Evolutionary conservation across 2,888 invertebrate species (phyloP), one percentile per base, ranked within the genome.

Genomic region (Atherix ibis): DNA sequence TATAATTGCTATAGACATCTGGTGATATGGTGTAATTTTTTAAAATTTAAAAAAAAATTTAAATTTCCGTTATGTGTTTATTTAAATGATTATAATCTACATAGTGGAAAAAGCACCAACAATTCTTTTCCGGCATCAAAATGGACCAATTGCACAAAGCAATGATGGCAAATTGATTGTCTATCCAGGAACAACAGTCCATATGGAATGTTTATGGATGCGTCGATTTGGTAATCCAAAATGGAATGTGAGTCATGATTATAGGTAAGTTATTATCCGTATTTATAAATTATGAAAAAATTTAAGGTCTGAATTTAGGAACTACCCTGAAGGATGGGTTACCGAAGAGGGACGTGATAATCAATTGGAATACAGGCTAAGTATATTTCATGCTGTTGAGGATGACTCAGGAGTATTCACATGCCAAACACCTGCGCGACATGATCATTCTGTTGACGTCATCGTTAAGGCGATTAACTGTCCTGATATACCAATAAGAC

Each of bases 191-290:
- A 80, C 84, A 0, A 76, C 79, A 12, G 63, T 87, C 19, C 85
- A 87, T 51, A 82, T 87, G 79, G 87, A 87, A 55, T 87, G 87
- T 46, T 65, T 87, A 8, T 87, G 85, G 84, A 81, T 84, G 64
- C 64, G 84, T 39, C 67, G 83, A 37, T 84, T 84, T 52, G 87
- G 87, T 1, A 76, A 79, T 47, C 87, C 87, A 0, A 81, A 79
- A 54, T 87, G 87, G 87, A 79, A 76, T 40, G 70, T 76, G 44
- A 77, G 75, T 31, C 75, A 73, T 45, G 66, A 68, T 45, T 70
- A 71, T 40, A 55, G 73, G 52, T 54, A 41, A 46, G 43, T 38
- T 22, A 26, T 18, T 15, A 16, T 29, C 10, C 13, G 18, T 25
- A 32, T 19, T 27, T 27, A 10, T 12, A 12, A 13, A 18, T 10